Base-by-base conservation (phyloP, 1,140 invertebrate genomes). In the Campoletis sonorensis region DNA sequence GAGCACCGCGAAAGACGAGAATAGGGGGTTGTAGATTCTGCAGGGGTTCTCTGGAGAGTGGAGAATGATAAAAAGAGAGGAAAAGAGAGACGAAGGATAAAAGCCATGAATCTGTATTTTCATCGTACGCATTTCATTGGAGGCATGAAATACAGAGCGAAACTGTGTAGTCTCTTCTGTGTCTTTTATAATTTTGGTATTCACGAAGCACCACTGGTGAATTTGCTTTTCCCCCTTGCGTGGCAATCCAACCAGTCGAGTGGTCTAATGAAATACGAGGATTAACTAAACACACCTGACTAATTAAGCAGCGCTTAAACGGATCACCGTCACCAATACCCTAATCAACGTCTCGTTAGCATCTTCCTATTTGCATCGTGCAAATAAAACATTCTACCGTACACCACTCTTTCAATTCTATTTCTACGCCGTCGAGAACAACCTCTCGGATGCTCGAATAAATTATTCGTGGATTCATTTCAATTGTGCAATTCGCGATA, bases 311-410 rank as follows among this genome's bases (percentile, higher is more conserved):
- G 86, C 79, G 81, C 82, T 88, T 89, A 90, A 90, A 86, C 86
- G 87, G 88, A 90, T 90, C 85, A 90, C 86, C 86, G 87, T 89
- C 87, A 89, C 89, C 87, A 90, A 90, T 90, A 90, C 88, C 87
- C 87, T 86, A 89, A 90, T 90, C 88, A 90, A 89, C 86, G 87
- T 82, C 83, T 89, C 87, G 87, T 90, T 90, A 89, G 86, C 83
- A 86, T 89, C 86, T 86, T 86, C 82, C 85, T 88, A 87, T 89
- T 89, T 90, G 84, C 86, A 76, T 85, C 79, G 72, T 75, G 84
- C 86, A 88, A 90, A 90, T 88, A 88, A 86, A 87, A 64, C 21
- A 78, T 27, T 27, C 11, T 4, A 27, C 4, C n/a, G 23, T 49
- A 61, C 27, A 33, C 18, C 18, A 64, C 75, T 77, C 75, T 64